Conservation (phyloP, 53 echinoderm and acorn worm species). For the Luidia sarsii region DNA sequence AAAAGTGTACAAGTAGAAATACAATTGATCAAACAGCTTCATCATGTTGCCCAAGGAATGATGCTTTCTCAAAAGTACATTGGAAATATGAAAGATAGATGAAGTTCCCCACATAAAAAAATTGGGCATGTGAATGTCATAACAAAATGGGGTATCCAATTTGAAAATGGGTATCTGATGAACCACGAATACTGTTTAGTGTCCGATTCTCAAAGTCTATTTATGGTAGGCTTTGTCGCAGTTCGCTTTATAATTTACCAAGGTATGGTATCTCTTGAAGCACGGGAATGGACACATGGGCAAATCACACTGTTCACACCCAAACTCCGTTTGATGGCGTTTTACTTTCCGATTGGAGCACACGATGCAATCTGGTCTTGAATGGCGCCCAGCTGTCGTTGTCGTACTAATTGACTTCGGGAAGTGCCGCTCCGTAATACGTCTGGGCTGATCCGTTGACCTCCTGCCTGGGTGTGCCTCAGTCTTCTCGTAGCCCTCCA, state of each 20-base stretch:
- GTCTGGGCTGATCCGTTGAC: background rate
- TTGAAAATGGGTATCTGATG: no score
- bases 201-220: background rate
- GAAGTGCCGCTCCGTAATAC: conserved; percentile 14
- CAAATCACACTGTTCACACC: conserved; percentile 19
- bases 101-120: no score
- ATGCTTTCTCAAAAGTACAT: no score
- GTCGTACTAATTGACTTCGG: background rate
- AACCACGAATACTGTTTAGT: no score
- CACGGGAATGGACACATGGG: conserved; percentile 53
- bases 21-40: no score
- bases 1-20: no score
- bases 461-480: background rate
- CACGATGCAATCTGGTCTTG: conserved; percentile 44
- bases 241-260: conserved; percentile 34
- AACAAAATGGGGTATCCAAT: no score
- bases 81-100: no score
- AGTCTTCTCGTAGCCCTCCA: background rate
- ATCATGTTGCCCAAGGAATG: no score
- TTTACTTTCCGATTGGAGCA: conserved; percentile 41
- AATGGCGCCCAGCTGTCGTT: conserved; percentile 15
- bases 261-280: conserved; percentile 45
- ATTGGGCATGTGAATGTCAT: no score
- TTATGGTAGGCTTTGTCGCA: background rate
- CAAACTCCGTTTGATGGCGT: conserved; percentile 45